Conservation (phyloP, 2,888 invertebrate genomes). For the Pherbina coryleti region DNA sequence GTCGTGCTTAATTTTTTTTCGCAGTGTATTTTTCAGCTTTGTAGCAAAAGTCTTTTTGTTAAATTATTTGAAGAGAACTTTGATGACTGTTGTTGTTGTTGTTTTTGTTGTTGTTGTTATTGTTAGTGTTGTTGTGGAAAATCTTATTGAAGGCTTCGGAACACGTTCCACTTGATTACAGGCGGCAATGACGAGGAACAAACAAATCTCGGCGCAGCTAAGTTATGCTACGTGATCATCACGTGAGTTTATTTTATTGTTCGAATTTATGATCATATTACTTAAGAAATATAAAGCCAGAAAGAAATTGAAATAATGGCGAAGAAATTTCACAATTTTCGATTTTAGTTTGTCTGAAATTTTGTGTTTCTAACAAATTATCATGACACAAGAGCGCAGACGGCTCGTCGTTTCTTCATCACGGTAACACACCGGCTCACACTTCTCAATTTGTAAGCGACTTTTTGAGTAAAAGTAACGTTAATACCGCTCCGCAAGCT, state of each 20-base stretch:
- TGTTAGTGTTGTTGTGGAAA: not conserved
- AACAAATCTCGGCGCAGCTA: conserved; percentile 17
- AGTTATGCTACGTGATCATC: conserved; percentile 20
- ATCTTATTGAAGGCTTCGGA: conserved; percentile 8
- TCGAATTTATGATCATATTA: too few relatives aligned
- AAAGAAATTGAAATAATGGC: too few relatives aligned
- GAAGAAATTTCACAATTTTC: too few relatives aligned
- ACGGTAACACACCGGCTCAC: too few relatives aligned
- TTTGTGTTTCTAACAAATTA: too few relatives aligned
- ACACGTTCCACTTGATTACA: conserved; percentile 29
- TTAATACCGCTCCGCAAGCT: too few relatives aligned
- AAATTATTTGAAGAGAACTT: not conserved
- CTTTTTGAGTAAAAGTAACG: too few relatives aligned
- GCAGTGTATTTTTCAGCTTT: not conserved
- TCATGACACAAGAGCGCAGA: too few relatives aligned
- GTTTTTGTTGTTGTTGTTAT: not conserved
- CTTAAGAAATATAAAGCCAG: too few relatives aligned
- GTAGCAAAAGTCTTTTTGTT: not conserved
- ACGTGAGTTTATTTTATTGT: not conserved
- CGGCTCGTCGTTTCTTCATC: too few relatives aligned
- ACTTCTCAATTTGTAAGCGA: too few relatives aligned
- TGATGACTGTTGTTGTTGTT: not conserved
- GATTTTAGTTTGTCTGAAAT: too few relatives aligned
- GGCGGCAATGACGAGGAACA: not conserved
- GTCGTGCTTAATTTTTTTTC: not conserved